Evolutionary conservation across 2,888 invertebrate genomes (phyloP).

Genomic region (Zelleria hepariella): DNA sequence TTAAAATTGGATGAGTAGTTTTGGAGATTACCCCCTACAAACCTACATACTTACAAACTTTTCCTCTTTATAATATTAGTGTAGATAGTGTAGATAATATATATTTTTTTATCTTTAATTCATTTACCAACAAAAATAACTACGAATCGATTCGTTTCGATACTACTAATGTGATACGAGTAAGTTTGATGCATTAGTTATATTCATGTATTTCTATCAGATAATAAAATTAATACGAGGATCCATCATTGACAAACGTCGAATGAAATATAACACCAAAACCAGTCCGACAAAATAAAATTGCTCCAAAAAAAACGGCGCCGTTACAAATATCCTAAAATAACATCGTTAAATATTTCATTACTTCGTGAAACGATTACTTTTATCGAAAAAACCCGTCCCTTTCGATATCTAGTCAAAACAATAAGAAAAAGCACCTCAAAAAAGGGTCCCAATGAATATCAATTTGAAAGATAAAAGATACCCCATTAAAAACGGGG

Average conservation of each 20-base stretch:
- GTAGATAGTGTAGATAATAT: no score
- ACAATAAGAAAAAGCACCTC: background rate
- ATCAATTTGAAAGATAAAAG: constrained; percentile 28
- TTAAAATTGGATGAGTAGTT: no score
- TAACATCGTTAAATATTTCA: constrained; percentile 30
- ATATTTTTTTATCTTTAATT: no score
- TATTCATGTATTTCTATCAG: no score
- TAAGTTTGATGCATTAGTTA: no score
- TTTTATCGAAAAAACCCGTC: background rate
- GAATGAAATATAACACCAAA: background rate
- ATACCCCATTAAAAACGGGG: constrained; percentile 13
- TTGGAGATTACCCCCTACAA: no score
- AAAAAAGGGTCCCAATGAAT: background rate
- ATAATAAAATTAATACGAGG: no score
- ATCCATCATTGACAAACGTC: constrained; percentile 7
- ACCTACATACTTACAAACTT: no score
- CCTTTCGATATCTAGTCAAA: background rate
- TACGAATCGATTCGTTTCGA: no score
- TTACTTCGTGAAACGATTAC: background rate
- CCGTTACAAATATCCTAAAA: constrained; percentile 1
- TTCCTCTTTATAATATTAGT: no score
- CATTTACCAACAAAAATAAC: no score
- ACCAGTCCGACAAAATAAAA: background rate
- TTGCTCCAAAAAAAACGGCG: background rate
- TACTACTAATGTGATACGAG: no score